Evolutionary conservation across 2,888 invertebrate genomes (phyloP).

Genomic region (Macaria liturata): DNA sequence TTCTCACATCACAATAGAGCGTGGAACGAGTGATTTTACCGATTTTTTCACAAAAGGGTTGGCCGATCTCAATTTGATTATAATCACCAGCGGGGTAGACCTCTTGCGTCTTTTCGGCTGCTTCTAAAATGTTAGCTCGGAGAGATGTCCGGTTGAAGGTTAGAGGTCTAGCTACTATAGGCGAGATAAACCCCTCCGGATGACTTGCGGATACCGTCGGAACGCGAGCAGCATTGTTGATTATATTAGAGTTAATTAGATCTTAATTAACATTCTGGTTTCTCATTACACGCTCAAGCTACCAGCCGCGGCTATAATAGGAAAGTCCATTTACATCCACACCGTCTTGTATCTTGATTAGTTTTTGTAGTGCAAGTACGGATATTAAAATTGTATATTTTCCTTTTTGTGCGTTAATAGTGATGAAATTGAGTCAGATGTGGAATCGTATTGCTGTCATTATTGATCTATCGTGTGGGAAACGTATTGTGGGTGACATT

Average conservation of each 20-base stretch:
- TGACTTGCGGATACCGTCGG: conserved; percentile 79
- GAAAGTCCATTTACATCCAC: conserved; percentile 73
- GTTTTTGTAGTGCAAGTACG: conserved; percentile 55
- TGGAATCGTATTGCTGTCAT: conserved; percentile 32
- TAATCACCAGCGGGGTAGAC: conserved; percentile 56
- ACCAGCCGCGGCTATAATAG: conserved; percentile 69
- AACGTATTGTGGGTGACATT: conserved; percentile 13
- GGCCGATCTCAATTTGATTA: conserved; percentile 81
- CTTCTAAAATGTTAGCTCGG: conserved; percentile 28
- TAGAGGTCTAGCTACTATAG: conserved; percentile 58
- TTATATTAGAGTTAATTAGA: conserved; percentile 83
- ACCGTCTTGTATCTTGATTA: conserved; percentile 60
- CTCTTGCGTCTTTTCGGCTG: conserved; percentile 37
- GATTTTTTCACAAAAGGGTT: conserved; percentile 81
- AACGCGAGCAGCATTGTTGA: conserved; percentile 81
- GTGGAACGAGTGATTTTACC: conserved; percentile 73
- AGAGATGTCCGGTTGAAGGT: conserved; percentile 45
- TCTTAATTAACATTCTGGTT: conserved; percentile 83
- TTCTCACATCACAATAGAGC: conserved; percentile 80
- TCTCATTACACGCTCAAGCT: conserved; percentile 82
- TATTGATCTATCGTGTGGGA: conserved; percentile 18
- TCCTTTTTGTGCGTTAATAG: conserved; percentile 51
- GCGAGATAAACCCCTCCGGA: conserved; percentile 59
- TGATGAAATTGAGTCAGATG: conserved; percentile 67
- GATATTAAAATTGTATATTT: conserved; percentile 51